Conservation (phyloP, 2,797 vertebrate species). For the Fistularia commersonii region DNA sequence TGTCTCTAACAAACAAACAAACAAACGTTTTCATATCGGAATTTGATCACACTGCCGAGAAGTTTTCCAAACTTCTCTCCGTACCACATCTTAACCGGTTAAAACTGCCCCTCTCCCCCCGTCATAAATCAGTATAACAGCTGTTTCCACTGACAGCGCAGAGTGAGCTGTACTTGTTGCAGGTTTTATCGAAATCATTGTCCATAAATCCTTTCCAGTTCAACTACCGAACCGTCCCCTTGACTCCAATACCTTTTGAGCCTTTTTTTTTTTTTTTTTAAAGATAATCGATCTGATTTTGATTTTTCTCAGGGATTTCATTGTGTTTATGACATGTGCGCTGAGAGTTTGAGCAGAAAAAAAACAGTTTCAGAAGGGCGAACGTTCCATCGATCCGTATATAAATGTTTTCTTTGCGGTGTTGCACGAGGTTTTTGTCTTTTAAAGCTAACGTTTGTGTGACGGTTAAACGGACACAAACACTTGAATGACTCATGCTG, state of each 20-base stretch:
- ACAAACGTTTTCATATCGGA: not conserved
- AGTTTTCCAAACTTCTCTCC: no score
- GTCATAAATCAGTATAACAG: no score
- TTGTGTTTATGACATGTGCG: conserved; percentile 38
- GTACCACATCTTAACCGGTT: no score
- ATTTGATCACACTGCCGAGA: no score
- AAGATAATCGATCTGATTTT: conserved; percentile 61
- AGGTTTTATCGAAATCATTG: conserved; percentile 26
- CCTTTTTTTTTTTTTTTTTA: conserved; percentile 57
- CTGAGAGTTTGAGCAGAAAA: conserved; percentile 24
- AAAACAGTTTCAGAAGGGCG: conserved; percentile 13
- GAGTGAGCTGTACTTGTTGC: conserved; percentile 22
- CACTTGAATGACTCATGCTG: conserved; percentile 18
- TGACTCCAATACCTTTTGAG: conserved; percentile 45
- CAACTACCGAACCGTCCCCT: conserved; percentile 54
- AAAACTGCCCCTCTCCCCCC: no score
- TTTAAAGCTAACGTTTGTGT: conserved; percentile 28
- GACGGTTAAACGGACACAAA: conserved; percentile 26
- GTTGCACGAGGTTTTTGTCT: conserved; percentile 34
- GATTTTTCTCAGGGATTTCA: conserved; percentile 51
- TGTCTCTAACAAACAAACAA: conserved; percentile 15
- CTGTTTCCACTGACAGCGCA: no score
- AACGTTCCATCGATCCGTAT: conserved; percentile 12
- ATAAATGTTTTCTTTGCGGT: conserved; percentile 29
- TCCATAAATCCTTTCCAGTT: conserved; percentile 33